phyloP scores from a whole-genome alignment of 2,113 vertebrate genomes.

The Sinocyclocheilus anshuiensis region DNA sequence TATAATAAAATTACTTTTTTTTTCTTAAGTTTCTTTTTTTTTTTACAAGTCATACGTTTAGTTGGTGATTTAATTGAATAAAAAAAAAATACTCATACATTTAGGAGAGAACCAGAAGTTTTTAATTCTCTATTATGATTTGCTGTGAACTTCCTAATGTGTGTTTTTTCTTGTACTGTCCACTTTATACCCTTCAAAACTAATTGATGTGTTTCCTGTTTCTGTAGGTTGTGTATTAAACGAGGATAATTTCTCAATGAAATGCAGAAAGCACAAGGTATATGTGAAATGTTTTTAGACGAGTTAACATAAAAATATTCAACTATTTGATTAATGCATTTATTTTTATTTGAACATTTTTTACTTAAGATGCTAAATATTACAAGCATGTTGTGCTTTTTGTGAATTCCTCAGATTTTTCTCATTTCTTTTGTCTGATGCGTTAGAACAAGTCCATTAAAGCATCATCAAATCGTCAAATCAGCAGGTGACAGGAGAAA shows the following conservation, averaged over 20 bases:
- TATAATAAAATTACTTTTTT: too few relatives aligned
- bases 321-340: background rate
- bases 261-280: constrained; percentile 82
- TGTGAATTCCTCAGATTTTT: background rate
- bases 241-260: constrained; percentile 82
- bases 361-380: background rate
- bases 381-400: background rate
- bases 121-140: too few relatives aligned
- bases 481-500: constrained; percentile 62
- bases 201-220: constrained; percentile 43
- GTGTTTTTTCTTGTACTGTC: background rate
- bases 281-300: background rate
- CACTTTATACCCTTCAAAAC: too few relatives aligned
- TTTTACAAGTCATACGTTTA: too few relatives aligned
- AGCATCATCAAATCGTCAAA: constrained; percentile 59
- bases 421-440: background rate
- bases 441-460: constrained; percentile 75
- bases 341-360: background rate
- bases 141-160: too few relatives aligned
- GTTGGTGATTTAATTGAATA: too few relatives aligned
- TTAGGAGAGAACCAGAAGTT: too few relatives aligned
- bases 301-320: background rate
- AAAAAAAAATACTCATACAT: too few relatives aligned
- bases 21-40: too few relatives aligned
- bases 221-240: constrained; percentile 73